Percentiles rank a stretch among this genome's conserved stretches.
phyloP scores from a whole-genome alignment of 2,797 vertebrate genomes.

The Rhinatrema bivittatum region DNA sequence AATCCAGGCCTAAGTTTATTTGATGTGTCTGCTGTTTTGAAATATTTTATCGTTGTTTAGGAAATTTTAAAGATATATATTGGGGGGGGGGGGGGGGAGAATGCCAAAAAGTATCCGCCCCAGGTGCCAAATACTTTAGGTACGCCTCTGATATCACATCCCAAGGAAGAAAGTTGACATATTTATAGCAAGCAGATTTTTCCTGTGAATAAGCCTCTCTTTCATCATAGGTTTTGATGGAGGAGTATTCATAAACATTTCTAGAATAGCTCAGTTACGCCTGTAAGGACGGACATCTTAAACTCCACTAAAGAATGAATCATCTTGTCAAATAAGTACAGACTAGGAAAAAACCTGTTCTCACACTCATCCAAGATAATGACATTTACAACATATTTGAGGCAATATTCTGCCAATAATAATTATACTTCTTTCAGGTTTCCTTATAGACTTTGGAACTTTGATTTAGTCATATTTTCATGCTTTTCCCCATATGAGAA shows the following conservation, averaged over 20 bases:
- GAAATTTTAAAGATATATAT: too few relatives aligned
- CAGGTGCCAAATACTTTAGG: too few relatives aligned
- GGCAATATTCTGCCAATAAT: slow-evolving; percentile 53
- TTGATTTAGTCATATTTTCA: slow-evolving; percentile 42
- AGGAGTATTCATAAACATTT: slow-evolving; percentile 40
- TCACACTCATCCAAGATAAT: slow-evolving; percentile 56
- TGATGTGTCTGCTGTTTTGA: too few relatives aligned
- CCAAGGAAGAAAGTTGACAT: slow-evolving; percentile 34
- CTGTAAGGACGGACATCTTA: slow-evolving; percentile 49
- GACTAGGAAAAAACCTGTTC: slow-evolving; percentile 59
- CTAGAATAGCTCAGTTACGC: slow-evolving; percentile 44
- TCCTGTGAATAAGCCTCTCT: slow-evolving; percentile 43
- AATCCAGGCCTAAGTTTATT: too few relatives aligned
- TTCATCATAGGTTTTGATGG: slow-evolving; percentile 51
- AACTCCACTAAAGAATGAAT: slow-evolving; percentile 53
- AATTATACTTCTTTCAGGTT: slow-evolving; percentile 55
- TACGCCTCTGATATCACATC: slow-evolving; percentile 36
- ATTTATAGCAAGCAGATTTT: slow-evolving; percentile 47
- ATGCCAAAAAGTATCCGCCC: too few relatives aligned
- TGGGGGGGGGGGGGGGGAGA: too few relatives aligned
- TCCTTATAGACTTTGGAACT: slow-evolving; percentile 45
- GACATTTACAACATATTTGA: slow-evolving; percentile 55
- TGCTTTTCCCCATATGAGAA: slow-evolving; percentile 31
- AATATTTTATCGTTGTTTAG: too few relatives aligned
- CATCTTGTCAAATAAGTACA: slow-evolving; percentile 57